phyloP scores from a whole-genome alignment of 2,888 invertebrate genomes.

The Hypercompe scribonia region DNA sequence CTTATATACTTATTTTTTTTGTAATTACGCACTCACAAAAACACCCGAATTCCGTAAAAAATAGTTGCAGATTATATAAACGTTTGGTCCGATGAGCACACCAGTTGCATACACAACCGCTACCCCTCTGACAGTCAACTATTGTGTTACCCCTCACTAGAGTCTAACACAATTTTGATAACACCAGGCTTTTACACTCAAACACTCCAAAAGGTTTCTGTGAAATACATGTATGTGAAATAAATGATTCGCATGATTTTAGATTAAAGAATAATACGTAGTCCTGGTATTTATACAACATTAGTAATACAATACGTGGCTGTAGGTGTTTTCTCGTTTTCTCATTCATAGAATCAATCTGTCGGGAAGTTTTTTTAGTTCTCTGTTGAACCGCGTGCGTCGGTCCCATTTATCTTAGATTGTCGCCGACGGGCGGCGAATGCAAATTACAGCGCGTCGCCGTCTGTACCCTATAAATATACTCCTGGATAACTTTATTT shows the following conservation, averaged over 20 bases:
- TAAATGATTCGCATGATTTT: too few species aligned
- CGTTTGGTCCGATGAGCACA: too few species aligned
- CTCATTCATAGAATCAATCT: constrained; percentile 23
- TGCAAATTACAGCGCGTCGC: constrained; percentile 54
- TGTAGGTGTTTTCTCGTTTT: constrained; percentile 2
- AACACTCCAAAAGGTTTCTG: too few species aligned
- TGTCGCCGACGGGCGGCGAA: constrained; percentile 50
- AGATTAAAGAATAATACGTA: not conserved
- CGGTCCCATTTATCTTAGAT: constrained; percentile 56
- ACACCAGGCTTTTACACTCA: not conserved
- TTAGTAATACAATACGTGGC: not conserved
- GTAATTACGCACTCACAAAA: too few species aligned
- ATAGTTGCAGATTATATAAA: too few species aligned
- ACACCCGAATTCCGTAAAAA: too few species aligned
- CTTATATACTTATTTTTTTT: too few species aligned
- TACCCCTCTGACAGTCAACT: too few species aligned
- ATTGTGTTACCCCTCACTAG: not conserved
- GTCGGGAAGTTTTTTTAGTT: constrained; percentile 1
- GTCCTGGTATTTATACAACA: not conserved
- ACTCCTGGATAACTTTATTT: constrained; percentile 27
- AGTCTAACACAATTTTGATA: not conserved
- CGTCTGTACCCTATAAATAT: constrained; percentile 47
- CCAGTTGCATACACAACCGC: too few species aligned
- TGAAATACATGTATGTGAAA: too few species aligned
- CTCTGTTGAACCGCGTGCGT: constrained; percentile 37